These are phyloP conservation scores for Otus sunia DNA, from an alignment of 2,113 vertebrate genomes.

Conservation along the genomic window DNA sequence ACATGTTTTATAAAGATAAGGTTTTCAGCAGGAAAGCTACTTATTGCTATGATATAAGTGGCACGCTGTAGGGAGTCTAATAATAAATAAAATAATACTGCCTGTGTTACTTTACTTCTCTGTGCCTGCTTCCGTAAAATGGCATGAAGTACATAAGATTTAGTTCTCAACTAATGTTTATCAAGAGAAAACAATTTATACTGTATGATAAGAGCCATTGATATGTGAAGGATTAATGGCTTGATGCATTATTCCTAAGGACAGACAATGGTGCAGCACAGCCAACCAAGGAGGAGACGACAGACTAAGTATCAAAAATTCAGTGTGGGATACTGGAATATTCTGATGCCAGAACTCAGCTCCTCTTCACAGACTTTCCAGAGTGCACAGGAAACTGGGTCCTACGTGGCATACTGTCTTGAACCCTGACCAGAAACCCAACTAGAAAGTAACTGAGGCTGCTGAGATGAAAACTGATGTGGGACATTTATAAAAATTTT, in stretches of 20 bases:
- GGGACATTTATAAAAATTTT: neutral
- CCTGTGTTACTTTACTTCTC: neutral
- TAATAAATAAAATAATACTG: neutral
- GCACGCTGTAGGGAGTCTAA: neutral
- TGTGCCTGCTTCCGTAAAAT: neutral
- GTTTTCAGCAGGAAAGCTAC: slow-evolving; percentile 9
- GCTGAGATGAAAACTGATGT: neutral
- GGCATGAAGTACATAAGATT: neutral
- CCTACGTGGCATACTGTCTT: neutral
- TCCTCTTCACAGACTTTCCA: neutral
- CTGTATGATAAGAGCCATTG: neutral
- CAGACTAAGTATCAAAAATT: neutral
- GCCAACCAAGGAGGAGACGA: neutral
- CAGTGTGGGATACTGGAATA: neutral
- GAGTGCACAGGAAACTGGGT: neutral
- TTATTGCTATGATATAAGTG: neutral
- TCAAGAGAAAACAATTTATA: neutral
- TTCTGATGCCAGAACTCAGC: neutral
- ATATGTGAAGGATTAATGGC: neutral
- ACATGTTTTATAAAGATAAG: neutral
- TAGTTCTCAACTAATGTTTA: neutral
- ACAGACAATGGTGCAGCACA: neutral
- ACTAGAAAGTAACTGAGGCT: neutral
- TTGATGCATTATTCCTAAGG: neutral
- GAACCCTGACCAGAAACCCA: neutral